A percentile compares a stretch with the other conserved stretches of the same genome.
phyloP scores from a whole-genome alignment of 2,113 vertebrate genomes.

The Thomomys bottae region DNA sequence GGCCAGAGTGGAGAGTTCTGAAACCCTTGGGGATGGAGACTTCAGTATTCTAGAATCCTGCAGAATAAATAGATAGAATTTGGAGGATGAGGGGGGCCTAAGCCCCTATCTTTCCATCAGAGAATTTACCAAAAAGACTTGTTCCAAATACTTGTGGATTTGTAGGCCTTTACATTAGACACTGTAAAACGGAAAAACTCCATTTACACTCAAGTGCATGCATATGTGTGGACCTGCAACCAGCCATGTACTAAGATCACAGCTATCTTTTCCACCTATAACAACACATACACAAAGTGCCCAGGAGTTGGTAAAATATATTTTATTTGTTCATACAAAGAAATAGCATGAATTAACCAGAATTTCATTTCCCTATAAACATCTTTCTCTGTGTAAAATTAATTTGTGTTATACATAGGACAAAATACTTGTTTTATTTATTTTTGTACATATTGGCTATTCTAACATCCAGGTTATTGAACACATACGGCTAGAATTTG shows the following conservation, averaged over 20 bases:
- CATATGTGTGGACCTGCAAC: rapidly evolving
- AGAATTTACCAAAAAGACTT: not conserved
- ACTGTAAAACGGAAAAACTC: not conserved
- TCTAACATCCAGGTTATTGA: constrained; percentile 91
- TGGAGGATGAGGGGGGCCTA: too few relatives aligned
- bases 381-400: constrained; percentile 96
- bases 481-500: constrained; percentile 86
- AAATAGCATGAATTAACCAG: constrained; percentile 97
- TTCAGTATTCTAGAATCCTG: rapidly evolving
- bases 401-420: constrained; percentile 95
- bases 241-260: not conserved
- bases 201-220: not conserved
- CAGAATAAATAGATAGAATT: rapidly evolving
- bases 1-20: not conserved
- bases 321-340: constrained; percentile 99
- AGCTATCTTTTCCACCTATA: not conserved
- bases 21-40: rapidly evolving
- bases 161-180: not conserved
- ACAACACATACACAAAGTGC: not conserved
- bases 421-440: constrained; percentile 95
- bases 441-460: constrained; percentile 90
- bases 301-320: constrained; percentile 95
- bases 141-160: not conserved
- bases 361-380: constrained; percentile 97
- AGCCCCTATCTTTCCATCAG: not conserved